A percentile compares a stretch with the other conserved stretches of the same genome.
phyloP scores from a whole-genome alignment of 2,113 vertebrate species.

The Pituophis catenifer region DNA sequence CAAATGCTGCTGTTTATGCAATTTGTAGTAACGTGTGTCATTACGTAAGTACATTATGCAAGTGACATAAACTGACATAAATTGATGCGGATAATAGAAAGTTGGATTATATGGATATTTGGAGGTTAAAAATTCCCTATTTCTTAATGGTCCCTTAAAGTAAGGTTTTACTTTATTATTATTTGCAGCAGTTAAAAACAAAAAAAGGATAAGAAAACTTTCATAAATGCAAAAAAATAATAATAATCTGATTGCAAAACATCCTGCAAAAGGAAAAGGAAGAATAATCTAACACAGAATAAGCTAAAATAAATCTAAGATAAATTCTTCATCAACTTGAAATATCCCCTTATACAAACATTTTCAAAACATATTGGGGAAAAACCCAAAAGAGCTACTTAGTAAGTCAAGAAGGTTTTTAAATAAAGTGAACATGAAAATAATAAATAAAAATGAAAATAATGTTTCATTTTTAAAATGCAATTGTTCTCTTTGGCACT shows the following conservation, averaged over 20 bases:
- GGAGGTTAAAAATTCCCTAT: not conserved
- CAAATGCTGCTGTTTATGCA: not conserved
- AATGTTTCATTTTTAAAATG: not conserved
- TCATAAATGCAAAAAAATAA: not conserved
- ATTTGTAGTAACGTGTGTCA: not conserved
- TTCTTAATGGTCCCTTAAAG: not conserved
- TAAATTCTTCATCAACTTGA: not conserved
- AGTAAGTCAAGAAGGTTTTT: not conserved
- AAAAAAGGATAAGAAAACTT: not conserved
- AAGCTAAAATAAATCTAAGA: not conserved
- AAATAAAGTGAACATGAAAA: not conserved
- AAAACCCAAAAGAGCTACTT: not conserved
- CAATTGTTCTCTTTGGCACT: not conserved
- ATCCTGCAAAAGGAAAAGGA: not conserved
- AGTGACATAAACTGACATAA: not conserved
- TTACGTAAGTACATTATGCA: not conserved
- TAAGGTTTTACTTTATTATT: not conserved
- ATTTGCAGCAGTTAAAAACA: not conserved
- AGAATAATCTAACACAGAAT: not conserved
- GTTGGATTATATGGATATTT: not conserved
- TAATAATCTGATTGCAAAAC: not conserved
- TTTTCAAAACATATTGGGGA: not conserved
- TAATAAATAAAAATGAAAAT: not conserved
- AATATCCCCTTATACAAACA: not conserved
- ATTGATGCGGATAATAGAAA: not conserved